Evolutionary conservation across 2,113 vertebrate genomes (phyloP).

Genomic region (Microcebus tavaratra): DNA sequence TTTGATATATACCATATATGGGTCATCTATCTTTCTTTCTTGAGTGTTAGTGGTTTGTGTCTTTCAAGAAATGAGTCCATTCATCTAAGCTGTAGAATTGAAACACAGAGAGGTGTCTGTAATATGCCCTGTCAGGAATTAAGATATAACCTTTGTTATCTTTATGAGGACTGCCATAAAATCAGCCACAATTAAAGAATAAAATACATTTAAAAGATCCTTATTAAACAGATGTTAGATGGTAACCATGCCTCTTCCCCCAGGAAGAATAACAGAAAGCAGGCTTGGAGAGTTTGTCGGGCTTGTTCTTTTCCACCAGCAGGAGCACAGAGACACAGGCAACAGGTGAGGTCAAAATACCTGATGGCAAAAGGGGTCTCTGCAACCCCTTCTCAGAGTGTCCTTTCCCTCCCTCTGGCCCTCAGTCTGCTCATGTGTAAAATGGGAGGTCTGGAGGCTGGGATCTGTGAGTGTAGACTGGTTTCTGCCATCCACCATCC

Average conservation of each 20-base stretch:
- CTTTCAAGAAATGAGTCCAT: neutral
- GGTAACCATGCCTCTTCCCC: neutral
- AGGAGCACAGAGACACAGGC: neutral
- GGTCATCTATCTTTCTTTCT: conserved; percentile 18
- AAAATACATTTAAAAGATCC: neutral
- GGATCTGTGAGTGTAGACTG: too few species aligned
- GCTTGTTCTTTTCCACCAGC: neutral
- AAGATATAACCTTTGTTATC: neutral
- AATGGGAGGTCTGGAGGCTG: neutral
- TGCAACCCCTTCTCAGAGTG: neutral
- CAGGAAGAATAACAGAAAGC: neutral
- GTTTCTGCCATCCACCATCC: neutral
- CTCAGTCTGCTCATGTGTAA: neutral
- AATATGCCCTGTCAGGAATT: neutral
- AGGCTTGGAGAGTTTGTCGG: too few species aligned
- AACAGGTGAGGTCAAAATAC: neutral
- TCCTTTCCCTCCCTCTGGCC: neutral
- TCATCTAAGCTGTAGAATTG: neutral
- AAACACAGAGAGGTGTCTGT: neutral
- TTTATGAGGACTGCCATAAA: neutral
- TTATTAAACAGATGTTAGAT: neutral
- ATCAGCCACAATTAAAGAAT: neutral
- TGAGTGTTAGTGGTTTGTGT: neutral
- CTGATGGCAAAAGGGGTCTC: accelerated
- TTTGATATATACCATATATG: neutral